phyloP scores from a whole-genome alignment of 2,113 vertebrate genomes.

The Promerops cafer region DNA sequence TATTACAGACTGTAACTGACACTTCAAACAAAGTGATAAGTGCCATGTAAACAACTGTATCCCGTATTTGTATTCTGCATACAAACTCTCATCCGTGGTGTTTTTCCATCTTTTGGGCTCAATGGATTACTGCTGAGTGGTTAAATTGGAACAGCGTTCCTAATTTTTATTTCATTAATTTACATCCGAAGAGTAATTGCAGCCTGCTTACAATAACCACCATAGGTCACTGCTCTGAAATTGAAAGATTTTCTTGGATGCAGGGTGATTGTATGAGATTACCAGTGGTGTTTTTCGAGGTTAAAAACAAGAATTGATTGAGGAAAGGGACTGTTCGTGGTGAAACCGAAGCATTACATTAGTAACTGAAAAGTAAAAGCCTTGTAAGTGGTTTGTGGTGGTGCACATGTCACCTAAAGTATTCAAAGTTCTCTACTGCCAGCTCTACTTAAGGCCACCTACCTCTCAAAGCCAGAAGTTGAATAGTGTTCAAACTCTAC shows the following conservation, averaged over 20 bases:
- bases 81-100: accelerated
- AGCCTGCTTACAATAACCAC: neutral
- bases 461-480: neutral
- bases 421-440: neutral
- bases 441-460: neutral
- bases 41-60: neutral
- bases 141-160: neutral
- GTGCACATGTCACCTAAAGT: neutral
- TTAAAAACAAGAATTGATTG: neutral
- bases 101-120: neutral
- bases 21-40: neutral
- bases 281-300: neutral
- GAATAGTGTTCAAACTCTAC: neutral
- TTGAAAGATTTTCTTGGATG: neutral
- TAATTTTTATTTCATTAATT: neutral
- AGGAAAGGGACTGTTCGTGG: neutral
- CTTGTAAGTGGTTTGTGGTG: neutral
- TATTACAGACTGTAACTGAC: neutral
- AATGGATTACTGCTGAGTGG: neutral
- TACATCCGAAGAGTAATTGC: neutral
- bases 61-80: neutral
- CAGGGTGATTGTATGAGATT: accelerated
- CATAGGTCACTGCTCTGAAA: neutral
- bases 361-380: neutral
- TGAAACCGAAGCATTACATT: neutral